Percentiles rank a stretch among this genome's conserved stretches.
Evolutionary conservation across 2,888 invertebrate genomes (phyloP).

Genomic region (Mesopsocus fuscifrons): DNA sequence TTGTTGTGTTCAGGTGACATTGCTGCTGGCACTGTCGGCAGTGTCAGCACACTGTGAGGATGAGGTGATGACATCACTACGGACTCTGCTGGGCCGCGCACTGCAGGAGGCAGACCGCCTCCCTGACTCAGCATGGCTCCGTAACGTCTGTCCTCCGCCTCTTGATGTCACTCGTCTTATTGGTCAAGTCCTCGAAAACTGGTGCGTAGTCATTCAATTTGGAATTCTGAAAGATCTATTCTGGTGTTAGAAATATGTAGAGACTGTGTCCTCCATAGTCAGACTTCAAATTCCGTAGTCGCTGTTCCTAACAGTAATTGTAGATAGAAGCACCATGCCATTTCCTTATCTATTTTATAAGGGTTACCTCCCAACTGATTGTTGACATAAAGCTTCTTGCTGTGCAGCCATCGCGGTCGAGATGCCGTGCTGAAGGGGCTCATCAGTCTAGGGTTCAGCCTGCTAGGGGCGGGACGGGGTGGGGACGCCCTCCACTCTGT

Average conservation of each 20-base stretch:
- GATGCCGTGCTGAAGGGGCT: conserved; percentile 31
- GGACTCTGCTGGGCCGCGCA: conserved; percentile 21
- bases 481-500: conserved; percentile 27
- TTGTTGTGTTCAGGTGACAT: conserved; percentile 40
- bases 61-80: conserved; percentile 17
- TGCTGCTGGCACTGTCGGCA: conserved; percentile 32
- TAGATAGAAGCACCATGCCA: too few relatives aligned
- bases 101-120: conserved; percentile 28
- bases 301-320: too few relatives aligned
- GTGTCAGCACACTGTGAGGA: conserved; percentile 27
- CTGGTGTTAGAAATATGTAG: too few relatives aligned
- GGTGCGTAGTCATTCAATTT: conserved; percentile 23
- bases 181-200: conserved; percentile 27
- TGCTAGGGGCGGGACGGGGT: conserved; percentile 24
- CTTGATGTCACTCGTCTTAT: conserved; percentile 26
- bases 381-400: too few relatives aligned
- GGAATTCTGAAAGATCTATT: too few relatives aligned
- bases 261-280: too few relatives aligned
- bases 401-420: conserved; percentile 27
- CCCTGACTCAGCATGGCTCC: conserved; percentile 35
- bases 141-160: conserved; percentile 24
- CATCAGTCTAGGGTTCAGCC: conserved; percentile 29
- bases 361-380: too few relatives aligned
- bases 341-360: too few relatives aligned
- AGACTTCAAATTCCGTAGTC: too few relatives aligned